Percentiles rank a stretch among this genome's conserved stretches.
These are phyloP conservation scores for Loripinus fragilis DNA, from an alignment of 2,888 invertebrate species.

Conservation along the genomic window DNA sequence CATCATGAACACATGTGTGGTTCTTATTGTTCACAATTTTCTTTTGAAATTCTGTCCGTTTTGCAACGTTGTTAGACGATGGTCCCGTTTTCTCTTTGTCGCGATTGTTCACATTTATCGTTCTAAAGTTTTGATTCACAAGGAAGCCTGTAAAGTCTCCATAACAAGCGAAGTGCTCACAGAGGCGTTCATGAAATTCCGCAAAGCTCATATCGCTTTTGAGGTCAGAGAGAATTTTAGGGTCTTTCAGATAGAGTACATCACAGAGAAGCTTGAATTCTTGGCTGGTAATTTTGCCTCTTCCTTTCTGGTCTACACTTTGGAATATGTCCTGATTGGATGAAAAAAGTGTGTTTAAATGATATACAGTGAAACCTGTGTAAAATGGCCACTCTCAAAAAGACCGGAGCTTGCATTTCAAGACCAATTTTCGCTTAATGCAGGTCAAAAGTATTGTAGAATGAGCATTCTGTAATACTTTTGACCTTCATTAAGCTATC, in stretches of 20 bases:
- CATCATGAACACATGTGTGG: slow-evolving; percentile 55
- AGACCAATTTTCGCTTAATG: no score
- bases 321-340: slow-evolving; percentile 53
- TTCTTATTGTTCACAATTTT: slow-evolving; percentile 43
- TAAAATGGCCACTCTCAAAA: no score
- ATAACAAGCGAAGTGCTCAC: slow-evolving; percentile 60
- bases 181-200: slow-evolving; percentile 54
- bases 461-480: no score
- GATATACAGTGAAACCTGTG: no score
- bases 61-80: slow-evolving; percentile 26
- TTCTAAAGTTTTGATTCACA: slow-evolving; percentile 56
- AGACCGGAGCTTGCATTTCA: no score
- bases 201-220: slow-evolving; percentile 43
- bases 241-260: slow-evolving; percentile 46
- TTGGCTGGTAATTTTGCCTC: slow-evolving; percentile 45
- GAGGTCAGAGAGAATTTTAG: slow-evolving; percentile 17
- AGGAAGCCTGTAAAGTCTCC: slow-evolving; percentile 59
- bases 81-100: slow-evolving; percentile 31
- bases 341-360: not conserved
- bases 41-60: slow-evolving; percentile 54
- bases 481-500: no score
- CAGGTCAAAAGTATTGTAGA: no score
- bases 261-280: slow-evolving; percentile 56
- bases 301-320: slow-evolving; percentile 54
- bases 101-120: slow-evolving; percentile 43